phyloP scores from a whole-genome alignment of 2,888 invertebrate genomes.

The Theristus sp. region DNA sequence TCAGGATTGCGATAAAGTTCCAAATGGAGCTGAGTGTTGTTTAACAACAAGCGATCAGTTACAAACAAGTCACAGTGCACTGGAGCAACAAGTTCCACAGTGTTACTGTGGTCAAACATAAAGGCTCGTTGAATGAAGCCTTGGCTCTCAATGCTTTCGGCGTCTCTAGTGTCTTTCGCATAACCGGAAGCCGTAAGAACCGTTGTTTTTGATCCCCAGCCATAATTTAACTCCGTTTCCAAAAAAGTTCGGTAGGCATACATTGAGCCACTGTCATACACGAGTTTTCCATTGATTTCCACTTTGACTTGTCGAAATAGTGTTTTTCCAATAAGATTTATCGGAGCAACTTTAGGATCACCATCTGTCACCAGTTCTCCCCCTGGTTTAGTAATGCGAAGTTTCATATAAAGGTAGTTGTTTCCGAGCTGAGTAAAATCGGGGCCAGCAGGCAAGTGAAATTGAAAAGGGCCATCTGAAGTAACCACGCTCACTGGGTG shows the following conservation, averaged over 20 bases:
- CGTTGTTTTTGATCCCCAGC: background rate
- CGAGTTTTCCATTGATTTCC: slow-evolving; percentile 1
- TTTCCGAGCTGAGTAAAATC: background rate
- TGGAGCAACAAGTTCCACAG: background rate
- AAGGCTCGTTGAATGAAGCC: background rate
- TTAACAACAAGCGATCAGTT: background rate
- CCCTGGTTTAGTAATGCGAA: background rate
- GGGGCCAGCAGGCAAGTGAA: slow-evolving; percentile 1
- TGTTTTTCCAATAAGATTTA: slow-evolving; percentile 2
- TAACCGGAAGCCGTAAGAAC: background rate
- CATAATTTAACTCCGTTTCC: slow-evolving; percentile 1
- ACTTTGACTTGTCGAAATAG: slow-evolving; percentile 4
- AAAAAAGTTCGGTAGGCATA: slow-evolving; percentile 1
- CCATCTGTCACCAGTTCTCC: background rate
- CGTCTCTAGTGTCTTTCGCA: background rate
- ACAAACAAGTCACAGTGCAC: background rate
- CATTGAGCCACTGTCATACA: slow-evolving; percentile 1
- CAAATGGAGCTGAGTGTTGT: background rate
- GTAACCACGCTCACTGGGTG: background rate
- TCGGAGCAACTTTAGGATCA: background rate
- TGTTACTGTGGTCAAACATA: background rate
- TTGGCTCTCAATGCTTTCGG: background rate
- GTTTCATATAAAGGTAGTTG: slow-evolving; percentile 1
- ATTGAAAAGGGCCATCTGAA: slow-evolving; percentile 3
- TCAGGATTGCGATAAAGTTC: background rate